Base-by-base conservation (phyloP, 2,888 invertebrate species). In the Drosophila neonasuta region DNA sequence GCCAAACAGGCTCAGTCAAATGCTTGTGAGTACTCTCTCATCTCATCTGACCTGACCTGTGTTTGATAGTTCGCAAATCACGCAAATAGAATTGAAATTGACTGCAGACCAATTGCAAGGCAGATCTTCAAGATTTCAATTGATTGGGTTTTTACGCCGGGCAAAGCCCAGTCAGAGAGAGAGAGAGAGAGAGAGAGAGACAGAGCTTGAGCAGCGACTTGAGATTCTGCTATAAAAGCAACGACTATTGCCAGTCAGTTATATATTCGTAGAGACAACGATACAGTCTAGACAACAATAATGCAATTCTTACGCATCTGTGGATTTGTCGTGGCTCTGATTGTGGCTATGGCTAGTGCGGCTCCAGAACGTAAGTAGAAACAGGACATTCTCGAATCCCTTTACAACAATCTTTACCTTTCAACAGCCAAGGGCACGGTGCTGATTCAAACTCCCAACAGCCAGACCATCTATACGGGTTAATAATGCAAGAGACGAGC, bases 301-400 rank as follows among this genome's bases (percentile, higher is more conserved):
- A 78, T 78, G 78, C 63, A 74, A 64, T 10, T 80, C 42, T 45
- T 70, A 20, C 61, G 34, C 42, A 77, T 77, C 50, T 77, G 67
- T 30, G 74, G 77, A 5, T 68, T 77, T 50, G 74, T 64, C 7
- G 41, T 73, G n/a, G 77, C 67, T 13, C 5, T 77, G 74, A 61
- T 80, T 73, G 54, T 80, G 60, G 80, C 74, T 3, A 1, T 79
- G 77, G 66, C 77, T 9, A 73, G 64, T 20, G 77, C 80, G 2
- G 55, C 36, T 29, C 77, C 77, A 2, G 65, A 68, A 44, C 77
- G 74, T 80, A 56, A 80, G 73, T 60, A 11, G n/a, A 20, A 9
- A 4, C 11, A 8, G 11, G 8, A 15, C 7, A 30, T 9, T 2
- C 10, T 9, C 3, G 11, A 41, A 20, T 15, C 9, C 2, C 3